Evolutionary conservation across 2,113 vertebrate genomes (phyloP), one percentile per base, ranked within the genome.

Genomic region (Motacilla tschutschensis): DNA sequence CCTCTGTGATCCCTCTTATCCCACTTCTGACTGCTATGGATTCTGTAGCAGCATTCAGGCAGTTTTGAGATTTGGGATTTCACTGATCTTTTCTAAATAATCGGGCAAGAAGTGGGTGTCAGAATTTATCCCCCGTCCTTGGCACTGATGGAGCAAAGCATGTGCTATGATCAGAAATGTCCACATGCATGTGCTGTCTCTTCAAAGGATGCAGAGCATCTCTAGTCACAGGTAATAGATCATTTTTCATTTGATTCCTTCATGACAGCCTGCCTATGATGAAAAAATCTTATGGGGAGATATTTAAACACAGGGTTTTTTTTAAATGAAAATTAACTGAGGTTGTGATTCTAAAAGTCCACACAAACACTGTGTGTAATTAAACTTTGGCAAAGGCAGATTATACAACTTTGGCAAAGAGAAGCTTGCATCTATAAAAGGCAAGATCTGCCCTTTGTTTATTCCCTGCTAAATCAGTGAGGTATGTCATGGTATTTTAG

Each of bases 401-500:
- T 83, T 57, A 77, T 87, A 88, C 8, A 58, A 83, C 75, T 91
- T 84, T 91, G 91, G 92, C 85, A 81, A 53, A 81, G 72, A 82
- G 94, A 89, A 77, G 69, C 78, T 83, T 91, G 36, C 74, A 40
- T 92, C 96, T 97, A 96, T 96, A 97, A 97, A 97, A 97, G 96
- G 96, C 91, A 96, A 94, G 93, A 92, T 95, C 90, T 95, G 83
- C 85, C 92, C 87, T 95, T 94, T 96, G 93, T 96, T 96, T 96
- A 96, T 94, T 93, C 93, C 40, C 89, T 94, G 83, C 87, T 94
- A 96, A 96, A 95, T 94, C 92, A 91, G 65, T 65, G 83, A 92
- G 94, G 87, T 89, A 88, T 96, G 93, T 93, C 70, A 71, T 92
- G 90, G 95, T 87, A 83, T 96, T 95, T 96, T 89, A 96, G 94